phyloP scores from a whole-genome alignment of 2,888 invertebrate genomes.

The Lacanobia wlatinum region DNA sequence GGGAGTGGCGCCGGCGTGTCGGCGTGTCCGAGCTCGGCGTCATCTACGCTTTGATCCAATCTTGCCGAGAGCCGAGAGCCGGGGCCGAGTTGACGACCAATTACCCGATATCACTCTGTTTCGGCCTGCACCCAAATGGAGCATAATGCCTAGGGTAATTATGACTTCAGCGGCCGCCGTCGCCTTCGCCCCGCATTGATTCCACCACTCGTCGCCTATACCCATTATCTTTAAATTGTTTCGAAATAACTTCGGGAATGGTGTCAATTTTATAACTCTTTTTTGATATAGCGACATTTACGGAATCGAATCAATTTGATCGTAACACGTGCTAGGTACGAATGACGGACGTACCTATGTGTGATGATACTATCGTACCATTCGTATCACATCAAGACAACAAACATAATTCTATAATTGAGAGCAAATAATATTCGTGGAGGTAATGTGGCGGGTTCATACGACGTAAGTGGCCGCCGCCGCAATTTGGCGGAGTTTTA shows the following conservation, averaged over 20 bases:
- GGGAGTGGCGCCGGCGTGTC: conserved; percentile 86
- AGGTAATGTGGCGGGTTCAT: conserved; percentile 67
- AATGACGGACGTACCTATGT: conserved; percentile 38
- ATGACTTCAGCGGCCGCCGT: conserved; percentile 82
- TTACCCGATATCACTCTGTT: conserved; percentile 90
- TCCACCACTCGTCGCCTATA: conserved; percentile 78
- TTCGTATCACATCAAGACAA: conserved; percentile 57
- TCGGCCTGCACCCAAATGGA: conserved; percentile 87
- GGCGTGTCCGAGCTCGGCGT: conserved; percentile 75
- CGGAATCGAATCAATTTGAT: conserved; percentile 63
- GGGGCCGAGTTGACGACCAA: conserved; percentile 86
- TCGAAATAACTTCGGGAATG: conserved; percentile 74
- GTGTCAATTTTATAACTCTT: conserved; percentile 74
- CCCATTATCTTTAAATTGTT: conserved; percentile 82
- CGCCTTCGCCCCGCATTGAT: conserved; percentile 71
- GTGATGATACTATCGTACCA: conserved; percentile 15
- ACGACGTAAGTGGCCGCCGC: conserved; percentile 75
- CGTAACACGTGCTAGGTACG: conserved; percentile 41
- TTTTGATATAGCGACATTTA: conserved; percentile 64
- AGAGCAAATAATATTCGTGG: conserved; percentile 75
- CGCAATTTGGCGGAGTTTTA: conserved; percentile 84
- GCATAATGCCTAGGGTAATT: conserved; percentile 90
- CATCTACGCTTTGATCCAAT: conserved; percentile 88
- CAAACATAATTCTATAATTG: conserved; percentile 71
- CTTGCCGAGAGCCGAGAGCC: conserved; percentile 70